These are phyloP conservation scores for Nesospiza acunhae DNA, from an alignment of 2,113 vertebrate genomes.

Conservation along the genomic window DNA sequence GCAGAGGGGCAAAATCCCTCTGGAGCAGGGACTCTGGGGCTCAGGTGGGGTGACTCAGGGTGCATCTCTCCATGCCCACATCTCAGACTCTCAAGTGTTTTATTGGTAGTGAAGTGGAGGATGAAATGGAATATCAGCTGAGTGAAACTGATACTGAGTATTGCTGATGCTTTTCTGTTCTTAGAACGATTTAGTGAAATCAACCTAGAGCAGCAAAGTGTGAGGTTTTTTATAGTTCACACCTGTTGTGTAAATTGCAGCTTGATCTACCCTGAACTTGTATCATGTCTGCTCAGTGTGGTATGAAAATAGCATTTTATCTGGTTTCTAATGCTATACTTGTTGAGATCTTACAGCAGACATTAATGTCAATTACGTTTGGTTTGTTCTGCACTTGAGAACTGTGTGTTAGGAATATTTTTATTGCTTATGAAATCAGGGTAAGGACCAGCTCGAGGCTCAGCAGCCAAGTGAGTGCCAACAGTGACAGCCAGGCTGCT, in stretches of 20 bases:
- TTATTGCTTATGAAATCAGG: neutral
- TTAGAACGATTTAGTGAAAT: neutral
- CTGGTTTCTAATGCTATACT: neutral
- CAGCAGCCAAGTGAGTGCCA: neutral
- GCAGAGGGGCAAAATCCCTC: neutral
- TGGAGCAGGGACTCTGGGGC: no score
- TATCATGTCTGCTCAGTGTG: neutral
- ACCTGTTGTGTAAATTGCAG: neutral
- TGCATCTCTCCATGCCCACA: no score
- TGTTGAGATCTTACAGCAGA: neutral
- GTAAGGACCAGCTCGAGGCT: neutral
- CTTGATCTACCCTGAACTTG: neutral
- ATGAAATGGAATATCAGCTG: neutral
- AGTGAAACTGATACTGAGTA: neutral
- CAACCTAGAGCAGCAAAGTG: neutral
- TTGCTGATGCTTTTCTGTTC: neutral
- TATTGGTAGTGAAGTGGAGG: neutral
- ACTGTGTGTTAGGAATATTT: conserved; percentile 11
- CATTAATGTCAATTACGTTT: neutral
- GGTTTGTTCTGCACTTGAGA: neutral
- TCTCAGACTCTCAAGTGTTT: neutral
- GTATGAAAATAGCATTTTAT: neutral
- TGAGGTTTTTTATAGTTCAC: neutral
- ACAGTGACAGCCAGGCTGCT: neutral
- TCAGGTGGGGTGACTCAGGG: neutral